These are phyloP conservation scores for Habrosyne pyritoides DNA, from an alignment of 2,888 invertebrate genomes.

Conservation along the genomic window DNA sequence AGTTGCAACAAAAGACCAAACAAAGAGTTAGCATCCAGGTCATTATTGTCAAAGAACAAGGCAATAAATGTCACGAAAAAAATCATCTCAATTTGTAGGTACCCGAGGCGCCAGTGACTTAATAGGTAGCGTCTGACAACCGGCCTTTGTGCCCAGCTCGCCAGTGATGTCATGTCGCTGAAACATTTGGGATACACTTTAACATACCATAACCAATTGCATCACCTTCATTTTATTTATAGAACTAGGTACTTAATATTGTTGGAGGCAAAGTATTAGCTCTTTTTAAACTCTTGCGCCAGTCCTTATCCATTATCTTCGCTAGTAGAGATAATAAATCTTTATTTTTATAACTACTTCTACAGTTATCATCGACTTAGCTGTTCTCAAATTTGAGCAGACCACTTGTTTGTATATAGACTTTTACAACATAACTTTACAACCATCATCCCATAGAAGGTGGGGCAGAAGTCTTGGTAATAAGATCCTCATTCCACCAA, in stretches of 20 bases:
- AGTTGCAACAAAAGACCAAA: not conserved
- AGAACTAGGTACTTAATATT: not conserved
- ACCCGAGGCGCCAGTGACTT: conserved; percentile 34
- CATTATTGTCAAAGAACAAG: not conserved
- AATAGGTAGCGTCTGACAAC: conserved; percentile 5
- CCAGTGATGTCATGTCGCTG: conserved; percentile 14
- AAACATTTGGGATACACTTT: conserved; percentile 7
- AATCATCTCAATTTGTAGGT: conserved; percentile 18
- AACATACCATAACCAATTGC: conserved; percentile 3
- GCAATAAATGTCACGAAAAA: conserved; percentile 2
- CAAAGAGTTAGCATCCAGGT: not conserved
- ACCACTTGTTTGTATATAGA: no score
- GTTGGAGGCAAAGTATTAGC: not conserved
- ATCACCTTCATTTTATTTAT: conserved; percentile 12
- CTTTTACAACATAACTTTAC: no score
- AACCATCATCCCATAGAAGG: no score
- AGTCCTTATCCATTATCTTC: no score
- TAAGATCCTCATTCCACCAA: no score
- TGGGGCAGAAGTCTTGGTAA: no score
- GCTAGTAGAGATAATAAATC: no score
- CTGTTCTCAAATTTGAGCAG: no score
- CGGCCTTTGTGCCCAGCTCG: conserved; percentile 26
- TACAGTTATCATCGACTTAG: no score
- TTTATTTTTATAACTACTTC: no score
- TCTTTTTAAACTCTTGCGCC: no score